These are phyloP conservation scores for Heliconius congener DNA, from an alignment of 1,140 invertebrate genomes.

Conservation along the genomic window DNA sequence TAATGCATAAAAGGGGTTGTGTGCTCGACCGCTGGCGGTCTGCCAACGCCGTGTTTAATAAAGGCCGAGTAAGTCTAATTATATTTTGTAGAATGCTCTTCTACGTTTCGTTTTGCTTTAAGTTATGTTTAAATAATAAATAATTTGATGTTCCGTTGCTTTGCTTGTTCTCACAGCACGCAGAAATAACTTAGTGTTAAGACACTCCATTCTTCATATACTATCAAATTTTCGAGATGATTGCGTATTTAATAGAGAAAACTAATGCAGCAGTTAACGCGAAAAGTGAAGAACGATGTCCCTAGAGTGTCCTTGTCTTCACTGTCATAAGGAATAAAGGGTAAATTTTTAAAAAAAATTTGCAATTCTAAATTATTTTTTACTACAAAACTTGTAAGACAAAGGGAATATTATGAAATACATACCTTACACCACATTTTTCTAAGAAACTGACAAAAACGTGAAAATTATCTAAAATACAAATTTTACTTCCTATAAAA, in stretches of 20 bases:
- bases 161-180: background rate
- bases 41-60: constrained; percentile 1
- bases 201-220: background rate
- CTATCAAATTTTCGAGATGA: background rate
- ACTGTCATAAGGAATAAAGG: too few relatives aligned
- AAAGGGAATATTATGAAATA: too few relatives aligned
- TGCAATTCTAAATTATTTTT: too few relatives aligned
- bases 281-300: too few relatives aligned
- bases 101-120: background rate
- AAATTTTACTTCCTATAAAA: too few relatives aligned
- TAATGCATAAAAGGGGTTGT: background rate
- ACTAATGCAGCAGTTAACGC: background rate
- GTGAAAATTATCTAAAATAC: too few relatives aligned
- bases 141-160: background rate
- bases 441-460: too few relatives aligned
- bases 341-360: too few relatives aligned
- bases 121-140: background rate
- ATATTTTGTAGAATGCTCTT: constrained; percentile 1
- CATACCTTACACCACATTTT: too few relatives aligned
- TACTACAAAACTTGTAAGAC: too few relatives aligned
- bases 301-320: too few relatives aligned
- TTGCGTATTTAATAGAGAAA: background rate
- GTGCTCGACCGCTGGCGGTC: background rate
- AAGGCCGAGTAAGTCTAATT: background rate
- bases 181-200: background rate